Conservation (phyloP, 2,113 vertebrate genomes). For the Campylomormyrus tamandua region DNA sequence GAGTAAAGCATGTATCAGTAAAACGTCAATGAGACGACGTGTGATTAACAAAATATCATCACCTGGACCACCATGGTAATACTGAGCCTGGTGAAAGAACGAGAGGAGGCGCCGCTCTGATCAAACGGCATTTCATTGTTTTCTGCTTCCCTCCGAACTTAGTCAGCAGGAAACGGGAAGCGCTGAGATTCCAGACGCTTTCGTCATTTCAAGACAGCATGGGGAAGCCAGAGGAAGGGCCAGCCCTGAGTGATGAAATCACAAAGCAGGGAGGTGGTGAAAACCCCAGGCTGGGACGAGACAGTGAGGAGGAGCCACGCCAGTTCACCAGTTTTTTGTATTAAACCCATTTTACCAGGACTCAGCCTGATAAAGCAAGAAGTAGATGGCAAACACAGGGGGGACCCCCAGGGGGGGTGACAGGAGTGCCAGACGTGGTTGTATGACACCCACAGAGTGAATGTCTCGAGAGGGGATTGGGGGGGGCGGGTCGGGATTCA, state of each 20-base stretch:
- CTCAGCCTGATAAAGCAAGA: background rate
- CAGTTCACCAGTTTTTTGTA: background rate
- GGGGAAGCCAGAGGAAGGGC: background rate
- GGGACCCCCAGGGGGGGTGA: background rate
- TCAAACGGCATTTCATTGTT: background rate
- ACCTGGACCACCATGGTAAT: background rate
- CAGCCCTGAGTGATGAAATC: background rate
- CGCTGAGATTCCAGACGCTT: background rate
- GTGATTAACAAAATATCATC: background rate
- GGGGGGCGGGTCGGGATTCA: background rate
- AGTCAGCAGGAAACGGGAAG: constrained; percentile 7
- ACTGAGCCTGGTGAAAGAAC: background rate
- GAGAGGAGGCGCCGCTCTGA: background rate
- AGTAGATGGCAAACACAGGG: background rate
- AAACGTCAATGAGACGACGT: background rate
- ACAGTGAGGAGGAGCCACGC: background rate
- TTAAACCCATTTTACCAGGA: background rate
- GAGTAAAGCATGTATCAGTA: background rate
- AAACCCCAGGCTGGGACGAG: background rate
- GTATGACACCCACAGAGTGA: background rate
- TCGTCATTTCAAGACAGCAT: background rate
- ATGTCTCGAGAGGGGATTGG: background rate
- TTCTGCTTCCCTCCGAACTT: background rate
- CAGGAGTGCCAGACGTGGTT: background rate
- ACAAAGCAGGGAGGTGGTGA: background rate